A percentile compares a stretch with the other conserved stretches of the same genome.
Conservation (phyloP, 2,113 vertebrate genomes). For the Cacatua alba region DNA sequence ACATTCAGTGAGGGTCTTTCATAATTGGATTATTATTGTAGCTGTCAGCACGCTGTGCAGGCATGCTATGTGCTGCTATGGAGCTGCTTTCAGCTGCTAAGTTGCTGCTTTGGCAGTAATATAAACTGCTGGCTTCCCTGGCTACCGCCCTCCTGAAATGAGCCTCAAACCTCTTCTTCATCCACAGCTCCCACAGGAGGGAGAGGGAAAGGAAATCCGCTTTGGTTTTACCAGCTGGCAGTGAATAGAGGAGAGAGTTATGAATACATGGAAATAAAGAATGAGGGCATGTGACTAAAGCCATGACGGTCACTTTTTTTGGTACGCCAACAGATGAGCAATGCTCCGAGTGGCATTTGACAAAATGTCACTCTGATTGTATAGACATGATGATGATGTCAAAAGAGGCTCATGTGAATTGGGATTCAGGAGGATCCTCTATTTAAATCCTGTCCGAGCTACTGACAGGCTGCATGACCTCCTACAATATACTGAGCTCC, state of each 20-base stretch:
- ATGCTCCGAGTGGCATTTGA: not conserved
- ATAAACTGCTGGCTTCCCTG: not conserved
- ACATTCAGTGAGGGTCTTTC: not conserved
- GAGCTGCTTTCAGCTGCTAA: slow-evolving; percentile 10
- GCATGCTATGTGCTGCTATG: not conserved
- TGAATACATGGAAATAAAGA: slow-evolving; percentile 24
- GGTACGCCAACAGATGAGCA: not conserved
- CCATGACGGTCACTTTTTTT: not conserved
- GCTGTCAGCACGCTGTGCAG: not conserved
- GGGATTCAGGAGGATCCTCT: slow-evolving; percentile 11
- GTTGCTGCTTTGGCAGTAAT: not conserved
- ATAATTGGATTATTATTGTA: not conserved
- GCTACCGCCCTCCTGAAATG: not conserved
- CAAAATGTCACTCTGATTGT: slow-evolving; percentile 29
- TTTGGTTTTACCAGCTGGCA: not conserved
- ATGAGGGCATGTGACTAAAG: not conserved
- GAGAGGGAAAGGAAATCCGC: not conserved
- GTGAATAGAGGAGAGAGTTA: not conserved
- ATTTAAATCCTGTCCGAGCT: slow-evolving; percentile 37
- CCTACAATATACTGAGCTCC: not conserved
- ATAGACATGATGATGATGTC: slow-evolving; percentile 20
- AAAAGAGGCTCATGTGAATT: slow-evolving; percentile 28
- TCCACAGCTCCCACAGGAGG: not conserved
- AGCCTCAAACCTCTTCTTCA: not conserved
- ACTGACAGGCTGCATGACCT: slow-evolving; percentile 39